Base-by-base conservation (phyloP, 2,113 vertebrate species). In the Hippolais icterina region DNA sequence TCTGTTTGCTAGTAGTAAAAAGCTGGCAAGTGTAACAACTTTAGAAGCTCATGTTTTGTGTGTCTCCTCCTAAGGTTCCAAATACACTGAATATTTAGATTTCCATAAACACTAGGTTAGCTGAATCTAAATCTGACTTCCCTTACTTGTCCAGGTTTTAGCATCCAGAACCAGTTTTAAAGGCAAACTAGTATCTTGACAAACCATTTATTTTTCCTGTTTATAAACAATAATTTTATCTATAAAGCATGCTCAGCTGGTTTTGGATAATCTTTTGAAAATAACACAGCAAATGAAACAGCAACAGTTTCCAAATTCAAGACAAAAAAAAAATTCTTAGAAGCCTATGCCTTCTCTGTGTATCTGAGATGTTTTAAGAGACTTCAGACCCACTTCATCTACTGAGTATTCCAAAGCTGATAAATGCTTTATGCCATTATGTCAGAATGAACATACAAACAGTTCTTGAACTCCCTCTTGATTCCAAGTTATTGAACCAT, bases 401-500 rank as follows among this genome's bases (percentile, higher is more conserved):
- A 92, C 39, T 63, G 46, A 65, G n/a, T 68, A 77, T 92, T 96
- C 72, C n/a, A 70, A 95, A 91, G 87, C 90, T 79, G 86, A 94
- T 95, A 96, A 92, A 93, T 96, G 96, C 87, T 96, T 97, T 91
- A 91, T 91, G 83, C 66, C 81, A 87, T 97, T 94, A 95, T 84
- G 79, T 97, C 94, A 93, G 80, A 97, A 96, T 84, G 68, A 74
- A 79, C 90, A 93, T 53, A 81, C 46, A 86, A 93, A 95, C 92
- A 95, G 93, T 89, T 95, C 95, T 94, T 92, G 71, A 87, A 94
- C 93, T 96, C 84, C 91, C 88, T 91, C 95, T 96, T 96, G 96
- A 96, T 97, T 98, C 97, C 98, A 98, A 98, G 95, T 98, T 98
- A 98, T 94, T 97, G 96, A 97, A 95, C 96, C 97, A 96, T 98